These are phyloP conservation scores for Oreochromis aureus DNA, from an alignment of 2,113 vertebrate genomes.

Conservation along the genomic window DNA sequence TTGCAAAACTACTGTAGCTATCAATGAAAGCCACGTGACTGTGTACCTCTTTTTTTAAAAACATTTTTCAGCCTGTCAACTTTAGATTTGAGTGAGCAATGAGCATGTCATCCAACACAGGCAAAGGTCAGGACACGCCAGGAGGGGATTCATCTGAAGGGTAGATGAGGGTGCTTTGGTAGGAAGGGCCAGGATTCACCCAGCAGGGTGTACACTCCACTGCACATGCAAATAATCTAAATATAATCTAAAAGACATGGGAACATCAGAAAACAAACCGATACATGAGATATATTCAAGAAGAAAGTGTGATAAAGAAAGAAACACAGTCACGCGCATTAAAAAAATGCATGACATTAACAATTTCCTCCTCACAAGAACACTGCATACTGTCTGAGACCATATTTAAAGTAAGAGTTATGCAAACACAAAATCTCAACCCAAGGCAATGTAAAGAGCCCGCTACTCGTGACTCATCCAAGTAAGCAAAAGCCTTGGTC, in stretches of 20 bases:
- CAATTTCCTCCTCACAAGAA: background rate
- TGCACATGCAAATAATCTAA: background rate
- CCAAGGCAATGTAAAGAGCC: slow-evolving; percentile 7
- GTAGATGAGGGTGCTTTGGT: background rate
- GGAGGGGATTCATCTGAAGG: slow-evolving; percentile 9
- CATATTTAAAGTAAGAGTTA: background rate
- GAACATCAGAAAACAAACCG: background rate
- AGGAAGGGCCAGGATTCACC: background rate
- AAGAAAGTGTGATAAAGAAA: background rate
- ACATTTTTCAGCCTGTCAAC: background rate
- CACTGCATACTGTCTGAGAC: background rate
- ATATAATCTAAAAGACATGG: background rate
- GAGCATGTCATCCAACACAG: background rate
- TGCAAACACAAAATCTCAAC: slow-evolving; percentile 2
- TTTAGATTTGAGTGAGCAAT: slow-evolving; percentile 9
- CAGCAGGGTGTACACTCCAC: background rate
- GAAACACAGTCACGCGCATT: background rate
- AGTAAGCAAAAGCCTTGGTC: slow-evolving; percentile 26
- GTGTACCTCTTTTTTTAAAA: background rate
- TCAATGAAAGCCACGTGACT: background rate
- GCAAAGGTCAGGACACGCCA: slow-evolving; percentile 52
- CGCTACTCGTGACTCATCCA: slow-evolving; percentile 19
- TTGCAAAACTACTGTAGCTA: background rate
- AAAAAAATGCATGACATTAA: background rate
- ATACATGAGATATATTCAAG: background rate